Evolutionary conservation across 2,113 vertebrate species (phyloP).

Genomic region (Bos taurus): DNA sequence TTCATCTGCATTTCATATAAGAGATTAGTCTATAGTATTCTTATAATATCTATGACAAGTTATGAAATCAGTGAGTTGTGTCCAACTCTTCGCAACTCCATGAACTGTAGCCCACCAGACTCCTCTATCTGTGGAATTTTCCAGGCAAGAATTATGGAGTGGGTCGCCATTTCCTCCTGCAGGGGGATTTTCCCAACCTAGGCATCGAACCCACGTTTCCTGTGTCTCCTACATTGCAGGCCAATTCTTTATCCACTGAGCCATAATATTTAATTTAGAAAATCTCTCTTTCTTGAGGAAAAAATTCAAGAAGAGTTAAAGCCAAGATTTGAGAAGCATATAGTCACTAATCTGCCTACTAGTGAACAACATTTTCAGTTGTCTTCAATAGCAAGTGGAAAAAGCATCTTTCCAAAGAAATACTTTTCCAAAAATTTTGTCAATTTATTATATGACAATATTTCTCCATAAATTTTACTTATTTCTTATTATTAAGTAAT

Average conservation of each 20-base stretch:
- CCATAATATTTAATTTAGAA: background rate
- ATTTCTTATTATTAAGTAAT: background rate
- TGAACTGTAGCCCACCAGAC: background rate
- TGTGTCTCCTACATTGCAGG: background rate
- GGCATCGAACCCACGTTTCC: fast-evolving
- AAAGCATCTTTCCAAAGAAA: background rate
- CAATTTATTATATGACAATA: background rate
- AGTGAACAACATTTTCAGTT: background rate
- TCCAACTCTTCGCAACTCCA: fast-evolving
- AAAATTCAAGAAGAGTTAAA: background rate
- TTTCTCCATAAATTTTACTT: background rate
- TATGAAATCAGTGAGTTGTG: background rate
- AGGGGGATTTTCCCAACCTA: background rate
- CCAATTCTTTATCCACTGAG: background rate
- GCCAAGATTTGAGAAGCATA: background rate
- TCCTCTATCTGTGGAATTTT: background rate
- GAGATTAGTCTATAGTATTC: background rate
- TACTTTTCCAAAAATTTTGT: background rate
- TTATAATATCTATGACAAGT: background rate
- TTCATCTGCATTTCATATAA: background rate
- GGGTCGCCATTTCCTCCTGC: background rate
- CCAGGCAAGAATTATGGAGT: background rate
- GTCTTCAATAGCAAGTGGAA: background rate
- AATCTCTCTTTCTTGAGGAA: background rate
- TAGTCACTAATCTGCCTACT: background rate